Conservation (phyloP, 2,797 vertebrate species). For the Amniataba percoides region DNA sequence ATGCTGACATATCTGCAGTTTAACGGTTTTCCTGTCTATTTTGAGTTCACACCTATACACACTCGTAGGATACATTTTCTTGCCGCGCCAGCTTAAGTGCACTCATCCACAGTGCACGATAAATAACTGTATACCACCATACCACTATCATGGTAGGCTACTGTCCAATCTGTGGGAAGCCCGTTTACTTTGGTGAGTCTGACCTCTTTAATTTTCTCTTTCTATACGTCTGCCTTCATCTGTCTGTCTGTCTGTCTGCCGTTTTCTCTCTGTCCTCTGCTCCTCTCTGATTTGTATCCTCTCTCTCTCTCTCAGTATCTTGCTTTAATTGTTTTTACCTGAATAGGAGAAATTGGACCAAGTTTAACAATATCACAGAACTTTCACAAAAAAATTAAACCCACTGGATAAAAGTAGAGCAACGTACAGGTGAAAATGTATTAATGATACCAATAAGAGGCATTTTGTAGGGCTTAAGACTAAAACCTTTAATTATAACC, state of each 20-base stretch:
- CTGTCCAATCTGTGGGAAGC: constrained; percentile 90
- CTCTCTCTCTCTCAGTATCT: background rate
- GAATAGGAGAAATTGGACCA: background rate
- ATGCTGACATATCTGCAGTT: constrained; percentile 55
- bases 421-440: background rate
- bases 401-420: background rate
- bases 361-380: background rate
- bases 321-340: background rate
- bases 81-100: constrained; percentile 12
- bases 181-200: constrained; percentile 91
- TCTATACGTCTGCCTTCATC: constrained; percentile 24
- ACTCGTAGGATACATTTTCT: constrained; percentile 24
- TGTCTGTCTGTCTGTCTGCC: constrained; percentile 19
- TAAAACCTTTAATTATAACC: background rate
- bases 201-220: constrained; percentile 36
- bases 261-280: background rate
- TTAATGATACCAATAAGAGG: background rate
- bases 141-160: constrained; percentile 90
- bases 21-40: constrained; percentile 78
- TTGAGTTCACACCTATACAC: constrained; percentile 31
- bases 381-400: background rate
- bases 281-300: background rate
- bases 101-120: constrained; percentile 33
- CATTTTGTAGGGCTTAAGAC: background rate
- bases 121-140: constrained; percentile 64